phyloP scores from a whole-genome alignment of 1,140 invertebrate species.

The Scaptomyza graminum region DNA sequence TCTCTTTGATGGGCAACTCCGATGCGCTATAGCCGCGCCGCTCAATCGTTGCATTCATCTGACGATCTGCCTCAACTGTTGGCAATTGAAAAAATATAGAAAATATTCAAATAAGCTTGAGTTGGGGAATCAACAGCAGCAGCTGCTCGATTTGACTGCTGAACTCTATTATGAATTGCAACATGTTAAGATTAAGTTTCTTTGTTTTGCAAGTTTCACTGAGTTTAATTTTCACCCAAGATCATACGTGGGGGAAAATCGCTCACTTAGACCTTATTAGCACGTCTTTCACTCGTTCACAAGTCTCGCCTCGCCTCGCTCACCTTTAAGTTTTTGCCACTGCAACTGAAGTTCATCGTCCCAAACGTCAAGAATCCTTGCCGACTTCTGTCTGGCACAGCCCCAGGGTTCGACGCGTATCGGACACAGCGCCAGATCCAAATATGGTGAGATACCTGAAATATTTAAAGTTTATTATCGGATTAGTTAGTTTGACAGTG shows the following conservation, averaged over 20 bases:
- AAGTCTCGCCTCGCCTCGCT: too few species aligned
- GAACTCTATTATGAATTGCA: background rate
- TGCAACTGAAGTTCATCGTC: conserved; percentile 66
- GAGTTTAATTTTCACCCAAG: conserved; percentile 27
- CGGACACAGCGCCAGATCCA: conserved; percentile 77
- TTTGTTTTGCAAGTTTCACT: conserved; percentile 33
- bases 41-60: conserved; percentile 77
- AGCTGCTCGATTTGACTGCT: background rate
- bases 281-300: conserved; percentile 24
- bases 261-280: conserved; percentile 30
- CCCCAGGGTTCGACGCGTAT: conserved; percentile 73
- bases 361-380: conserved; percentile 73
- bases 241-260: conserved; percentile 22
- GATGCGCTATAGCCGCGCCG: conserved; percentile 76
- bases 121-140: background rate
- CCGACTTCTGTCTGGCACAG: conserved; percentile 76
- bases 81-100: background rate
- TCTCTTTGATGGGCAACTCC: conserved; percentile 72
- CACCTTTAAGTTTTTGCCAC: conserved; percentile 81
- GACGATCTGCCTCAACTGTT: conserved; percentile 78
- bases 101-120: conserved; percentile 10
- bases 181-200: too few species aligned
- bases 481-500: background rate
- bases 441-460: conserved; percentile 75
- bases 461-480: background rate